Evolutionary conservation across 2,888 invertebrate species (phyloP).

Genomic region (Netelia fuscicornis): DNA sequence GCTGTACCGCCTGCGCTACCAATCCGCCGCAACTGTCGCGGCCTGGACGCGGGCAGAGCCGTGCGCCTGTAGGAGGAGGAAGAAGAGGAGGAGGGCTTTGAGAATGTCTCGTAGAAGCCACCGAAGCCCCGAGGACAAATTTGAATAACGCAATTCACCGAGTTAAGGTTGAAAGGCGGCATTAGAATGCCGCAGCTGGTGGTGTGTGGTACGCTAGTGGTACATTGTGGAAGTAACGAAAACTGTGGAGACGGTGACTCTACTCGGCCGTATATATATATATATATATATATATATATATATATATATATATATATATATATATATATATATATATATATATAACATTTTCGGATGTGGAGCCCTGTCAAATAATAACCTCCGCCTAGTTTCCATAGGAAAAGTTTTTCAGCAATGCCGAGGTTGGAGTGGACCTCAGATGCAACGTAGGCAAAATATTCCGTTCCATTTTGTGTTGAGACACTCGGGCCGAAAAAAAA

Average conservation of each 20-base stretch:
- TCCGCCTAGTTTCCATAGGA: slow-evolving; percentile 74
- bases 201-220: slow-evolving; percentile 46
- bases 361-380: slow-evolving; percentile 77
- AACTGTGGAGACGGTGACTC: slow-evolving; percentile 33
- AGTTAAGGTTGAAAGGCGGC: slow-evolving; percentile 78
- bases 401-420: slow-evolving; percentile 70
- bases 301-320: too few relatives aligned
- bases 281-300: too few relatives aligned
- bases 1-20: slow-evolving; percentile 47
- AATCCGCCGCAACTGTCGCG: slow-evolving; percentile 65
- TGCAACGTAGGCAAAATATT: slow-evolving; percentile 26
- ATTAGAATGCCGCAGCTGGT: slow-evolving; percentile 76
- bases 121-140: slow-evolving; percentile 68
- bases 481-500: slow-evolving; percentile 4
- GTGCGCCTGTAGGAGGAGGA: slow-evolving; percentile 46
- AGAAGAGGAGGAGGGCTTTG: slow-evolving; percentile 30
- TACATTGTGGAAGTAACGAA: slow-evolving; percentile 49
- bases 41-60: slow-evolving; percentile 63
- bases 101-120: slow-evolving; percentile 49
- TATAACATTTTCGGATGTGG: slow-evolving; percentile 47
- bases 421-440: slow-evolving; percentile 47
- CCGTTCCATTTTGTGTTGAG: not conserved
- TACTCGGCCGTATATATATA: slow-evolving; percentile 13
- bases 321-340: slow-evolving; percentile 17
- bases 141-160: slow-evolving; percentile 81